These are phyloP conservation scores for Aspidiotus rigidus DNA, from an alignment of 2,888 invertebrate species.

Conservation along the genomic window DNA sequence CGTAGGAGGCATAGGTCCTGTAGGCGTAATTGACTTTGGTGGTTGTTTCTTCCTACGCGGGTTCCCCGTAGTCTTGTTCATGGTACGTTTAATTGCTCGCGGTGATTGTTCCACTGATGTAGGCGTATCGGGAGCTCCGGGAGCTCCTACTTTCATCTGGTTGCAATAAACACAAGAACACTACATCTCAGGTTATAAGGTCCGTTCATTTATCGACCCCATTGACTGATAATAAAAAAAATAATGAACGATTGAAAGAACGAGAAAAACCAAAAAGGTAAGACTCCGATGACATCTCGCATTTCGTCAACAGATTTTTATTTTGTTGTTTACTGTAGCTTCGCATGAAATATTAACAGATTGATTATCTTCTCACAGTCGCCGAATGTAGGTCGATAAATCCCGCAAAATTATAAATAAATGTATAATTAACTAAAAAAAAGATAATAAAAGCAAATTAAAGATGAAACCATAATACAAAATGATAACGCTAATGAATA, in stretches of 20 bases:
- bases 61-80: conserved; percentile 41
- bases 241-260: not conserved
- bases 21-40: conserved; percentile 37
- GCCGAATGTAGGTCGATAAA: conserved; percentile 12
- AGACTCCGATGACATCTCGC: no score
- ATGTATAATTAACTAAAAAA: conserved; percentile 27
- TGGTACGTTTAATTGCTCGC: conserved; percentile 43
- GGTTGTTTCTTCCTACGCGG: conserved; percentile 43
- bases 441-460: conserved; percentile 32
- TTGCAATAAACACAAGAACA: conserved; percentile 44
- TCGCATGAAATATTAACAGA: no score
- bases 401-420: conserved; percentile 11
- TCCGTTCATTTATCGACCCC: conserved; percentile 35
- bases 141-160: conserved; percentile 52
- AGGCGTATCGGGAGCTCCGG: conserved; percentile 48
- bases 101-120: conserved; percentile 58
- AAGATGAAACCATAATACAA: conserved; percentile 34
- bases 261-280: no score
- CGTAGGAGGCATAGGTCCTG: conserved; percentile 36
- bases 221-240: conserved; percentile 13
- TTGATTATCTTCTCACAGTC: no score
- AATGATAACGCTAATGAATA: conserved; percentile 27
- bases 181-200: conserved; percentile 41
- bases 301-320: no score
- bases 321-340: no score